phyloP scores from a whole-genome alignment of 1,140 invertebrate genomes.

The Heliconius himera region DNA sequence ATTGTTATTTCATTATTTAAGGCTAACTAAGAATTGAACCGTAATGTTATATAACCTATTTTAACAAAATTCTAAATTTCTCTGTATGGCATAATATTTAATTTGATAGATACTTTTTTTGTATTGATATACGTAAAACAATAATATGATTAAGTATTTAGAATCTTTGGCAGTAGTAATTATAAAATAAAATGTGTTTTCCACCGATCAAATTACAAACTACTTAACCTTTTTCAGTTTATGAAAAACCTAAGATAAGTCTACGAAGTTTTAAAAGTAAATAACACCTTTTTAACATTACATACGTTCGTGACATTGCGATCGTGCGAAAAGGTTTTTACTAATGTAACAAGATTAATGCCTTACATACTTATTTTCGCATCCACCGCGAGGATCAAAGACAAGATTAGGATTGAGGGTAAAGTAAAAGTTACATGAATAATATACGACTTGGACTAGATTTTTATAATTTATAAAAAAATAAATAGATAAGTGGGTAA shows the following conservation, averaged over 20 bases:
- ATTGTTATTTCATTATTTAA: too few relatives aligned
- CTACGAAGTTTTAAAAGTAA: background rate
- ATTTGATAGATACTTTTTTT: too few relatives aligned
- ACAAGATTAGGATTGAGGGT: constrained; percentile 17
- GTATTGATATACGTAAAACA: too few relatives aligned
- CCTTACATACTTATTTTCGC: constrained; percentile 1
- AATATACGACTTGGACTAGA: background rate
- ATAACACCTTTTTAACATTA: constrained; percentile 7
- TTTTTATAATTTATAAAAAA: background rate
- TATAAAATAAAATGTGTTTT: background rate
- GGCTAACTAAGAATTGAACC: too few relatives aligned
- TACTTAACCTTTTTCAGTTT: background rate
- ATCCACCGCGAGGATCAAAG: background rate
- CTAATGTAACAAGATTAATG: constrained; percentile 26
- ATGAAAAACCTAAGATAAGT: background rate
- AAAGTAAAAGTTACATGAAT: constrained; percentile 19
- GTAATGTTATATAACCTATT: too few relatives aligned
- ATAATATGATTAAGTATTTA: background rate
- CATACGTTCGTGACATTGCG: constrained; percentile 22
- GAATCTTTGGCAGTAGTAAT: background rate
- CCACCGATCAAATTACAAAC: background rate
- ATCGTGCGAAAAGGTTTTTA: constrained; percentile 20
- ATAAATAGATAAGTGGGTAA: background rate
- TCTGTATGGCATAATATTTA: too few relatives aligned
- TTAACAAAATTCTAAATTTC: too few relatives aligned